A percentile compares a stretch with the other conserved stretches of the same genome.
Evolutionary conservation across 2,113 vertebrate species (phyloP).

Genomic region (Semnopithecus entellus): DNA sequence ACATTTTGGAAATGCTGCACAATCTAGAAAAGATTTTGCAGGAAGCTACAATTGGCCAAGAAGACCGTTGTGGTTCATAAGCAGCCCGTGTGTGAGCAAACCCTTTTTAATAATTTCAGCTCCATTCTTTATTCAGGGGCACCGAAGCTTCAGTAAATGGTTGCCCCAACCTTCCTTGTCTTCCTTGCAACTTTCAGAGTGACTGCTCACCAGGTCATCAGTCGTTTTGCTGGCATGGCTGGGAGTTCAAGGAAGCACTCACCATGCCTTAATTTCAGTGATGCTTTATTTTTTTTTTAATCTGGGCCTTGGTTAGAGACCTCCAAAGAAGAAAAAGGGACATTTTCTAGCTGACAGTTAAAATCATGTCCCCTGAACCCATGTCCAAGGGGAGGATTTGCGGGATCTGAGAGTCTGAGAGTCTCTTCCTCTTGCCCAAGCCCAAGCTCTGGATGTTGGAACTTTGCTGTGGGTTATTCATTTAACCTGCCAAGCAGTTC

Average conservation of each 20-base stretch:
- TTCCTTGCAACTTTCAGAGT: background rate
- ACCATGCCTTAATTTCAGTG: background rate
- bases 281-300: background rate
- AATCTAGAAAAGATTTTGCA: background rate
- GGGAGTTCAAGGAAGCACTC: background rate
- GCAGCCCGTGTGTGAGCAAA: background rate
- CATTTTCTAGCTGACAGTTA: background rate
- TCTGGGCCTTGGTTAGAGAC: background rate
- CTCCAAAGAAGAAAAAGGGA: background rate
- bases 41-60: background rate
- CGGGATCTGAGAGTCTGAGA: background rate
- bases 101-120: background rate
- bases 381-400: background rate
- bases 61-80: background rate
- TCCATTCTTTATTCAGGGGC: background rate
- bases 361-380: background rate
- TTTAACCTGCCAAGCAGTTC: background rate
- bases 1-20: background rate
- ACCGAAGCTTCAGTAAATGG: background rate
- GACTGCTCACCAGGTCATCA: background rate
- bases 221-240: background rate
- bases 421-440: background rate
- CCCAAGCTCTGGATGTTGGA: background rate
- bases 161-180: fast-evolving
- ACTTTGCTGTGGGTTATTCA: background rate